These are phyloP conservation scores for Aplidium turbinatum DNA, from an alignment of 23 tunicate species.

Conservation along the genomic window DNA sequence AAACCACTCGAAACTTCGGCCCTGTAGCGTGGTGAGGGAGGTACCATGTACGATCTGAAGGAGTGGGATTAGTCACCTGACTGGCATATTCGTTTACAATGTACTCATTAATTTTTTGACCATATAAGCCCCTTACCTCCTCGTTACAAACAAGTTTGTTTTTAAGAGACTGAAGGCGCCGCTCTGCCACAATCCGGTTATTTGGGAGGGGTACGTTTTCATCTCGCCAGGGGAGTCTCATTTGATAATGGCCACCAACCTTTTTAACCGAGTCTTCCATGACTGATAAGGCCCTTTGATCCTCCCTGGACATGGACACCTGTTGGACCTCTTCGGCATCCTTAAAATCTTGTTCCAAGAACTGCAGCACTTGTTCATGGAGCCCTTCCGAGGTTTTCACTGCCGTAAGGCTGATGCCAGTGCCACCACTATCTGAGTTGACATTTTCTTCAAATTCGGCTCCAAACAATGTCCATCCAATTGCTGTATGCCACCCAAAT, in stretches of 20 bases:
- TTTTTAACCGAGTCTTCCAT: not conserved
- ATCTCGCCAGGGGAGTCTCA: slow-evolving; percentile 1
- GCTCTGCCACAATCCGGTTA: not conserved
- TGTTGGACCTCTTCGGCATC: not conserved
- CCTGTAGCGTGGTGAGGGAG: slow-evolving; percentile 9
- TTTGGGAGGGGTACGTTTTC: not conserved
- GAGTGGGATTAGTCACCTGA: not conserved
- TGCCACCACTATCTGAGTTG: too few relatives aligned
- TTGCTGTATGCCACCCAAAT: too few relatives aligned
- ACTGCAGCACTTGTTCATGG: too few relatives aligned
- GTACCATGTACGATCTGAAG: not conserved
- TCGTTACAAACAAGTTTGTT: not conserved
- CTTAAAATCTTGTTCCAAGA: not conserved
- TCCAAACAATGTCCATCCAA: too few relatives aligned
- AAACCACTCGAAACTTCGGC: slow-evolving; percentile 2
- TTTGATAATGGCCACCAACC: slow-evolving; percentile 5
- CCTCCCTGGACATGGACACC: not conserved
- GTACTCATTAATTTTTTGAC: slow-evolving; percentile 8
- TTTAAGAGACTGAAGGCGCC: not conserved
- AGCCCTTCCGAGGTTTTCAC: too few relatives aligned
- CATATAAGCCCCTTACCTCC: not conserved
- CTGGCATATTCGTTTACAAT: not conserved
- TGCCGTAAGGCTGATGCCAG: too few relatives aligned
- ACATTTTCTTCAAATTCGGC: too few relatives aligned
- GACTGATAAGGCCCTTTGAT: not conserved